Conservation (phyloP, 53 echinoderm and acorn worm genomes). For the Patiria pectinifera region DNA sequence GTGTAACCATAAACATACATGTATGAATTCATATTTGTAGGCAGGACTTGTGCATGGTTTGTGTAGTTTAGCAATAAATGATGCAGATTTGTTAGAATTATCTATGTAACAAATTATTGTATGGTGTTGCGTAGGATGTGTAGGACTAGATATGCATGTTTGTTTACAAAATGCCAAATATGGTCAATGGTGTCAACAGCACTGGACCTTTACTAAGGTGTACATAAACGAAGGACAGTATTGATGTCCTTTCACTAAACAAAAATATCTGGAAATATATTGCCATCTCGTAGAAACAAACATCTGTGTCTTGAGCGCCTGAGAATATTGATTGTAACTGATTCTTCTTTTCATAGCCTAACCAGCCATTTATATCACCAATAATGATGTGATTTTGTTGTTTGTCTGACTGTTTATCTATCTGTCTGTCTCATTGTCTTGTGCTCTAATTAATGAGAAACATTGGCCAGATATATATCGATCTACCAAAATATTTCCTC, state of each 20-base stretch:
- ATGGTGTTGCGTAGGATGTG: too few species aligned
- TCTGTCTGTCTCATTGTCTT: background rate
- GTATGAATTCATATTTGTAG: background rate
- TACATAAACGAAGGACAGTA: too few species aligned
- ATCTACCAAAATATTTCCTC: background rate
- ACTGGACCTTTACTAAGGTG: too few species aligned
- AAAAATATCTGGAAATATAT: too few species aligned
- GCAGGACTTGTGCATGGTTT: background rate
- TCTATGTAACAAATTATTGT: background rate
- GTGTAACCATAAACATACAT: background rate
- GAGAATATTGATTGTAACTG: background rate
- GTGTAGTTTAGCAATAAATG: background rate
- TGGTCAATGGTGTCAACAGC: too few species aligned
- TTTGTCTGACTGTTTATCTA: background rate
- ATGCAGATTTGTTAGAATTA: background rate
- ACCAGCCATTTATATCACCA: background rate
- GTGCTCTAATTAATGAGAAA: background rate
- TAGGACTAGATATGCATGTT: background rate
- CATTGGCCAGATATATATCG: too few species aligned
- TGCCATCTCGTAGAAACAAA: too few species aligned
- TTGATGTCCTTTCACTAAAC: too few species aligned
- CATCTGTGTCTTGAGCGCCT: too few species aligned
- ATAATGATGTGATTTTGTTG: background rate
- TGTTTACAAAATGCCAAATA: too few species aligned
- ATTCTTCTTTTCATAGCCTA: background rate